phyloP scores from a whole-genome alignment of 2,113 vertebrate species.

The Petrocephalus zakoni region DNA sequence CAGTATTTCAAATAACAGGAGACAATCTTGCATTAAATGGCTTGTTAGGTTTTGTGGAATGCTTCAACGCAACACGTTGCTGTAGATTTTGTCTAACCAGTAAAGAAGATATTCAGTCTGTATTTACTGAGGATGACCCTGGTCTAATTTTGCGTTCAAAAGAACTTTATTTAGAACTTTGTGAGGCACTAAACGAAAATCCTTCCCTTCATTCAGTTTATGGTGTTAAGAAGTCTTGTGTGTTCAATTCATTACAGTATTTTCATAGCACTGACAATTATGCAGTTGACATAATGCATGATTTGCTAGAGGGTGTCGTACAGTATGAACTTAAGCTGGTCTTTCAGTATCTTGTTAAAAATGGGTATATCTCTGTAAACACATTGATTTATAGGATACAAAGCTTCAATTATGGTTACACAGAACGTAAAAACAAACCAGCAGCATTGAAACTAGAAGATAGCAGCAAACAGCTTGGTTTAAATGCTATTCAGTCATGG shows the following conservation, averaged over 20 bases:
- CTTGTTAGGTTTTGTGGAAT: constrained; percentile 27
- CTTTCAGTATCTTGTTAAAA: constrained; percentile 16
- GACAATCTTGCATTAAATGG: constrained; percentile 21
- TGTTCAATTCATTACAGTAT: too few species aligned
- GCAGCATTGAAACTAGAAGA: constrained; percentile 26
- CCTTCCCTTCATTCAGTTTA: background rate
- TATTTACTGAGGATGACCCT: constrained; percentile 18
- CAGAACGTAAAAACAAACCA: constrained; percentile 18
- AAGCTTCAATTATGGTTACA: constrained; percentile 25
- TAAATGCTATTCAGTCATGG: constrained; percentile 28
- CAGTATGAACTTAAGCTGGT: constrained; percentile 27
- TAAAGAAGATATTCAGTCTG: background rate
- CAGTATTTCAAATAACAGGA: constrained; percentile 22
- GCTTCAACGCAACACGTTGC: constrained; percentile 8
- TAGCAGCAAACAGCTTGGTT: background rate
- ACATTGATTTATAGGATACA: constrained; percentile 13
- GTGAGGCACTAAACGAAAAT: background rate
- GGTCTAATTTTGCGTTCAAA: constrained; percentile 4
- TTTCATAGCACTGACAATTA: too few species aligned
- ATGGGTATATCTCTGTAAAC: constrained; percentile 7
- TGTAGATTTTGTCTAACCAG: constrained; percentile 22
- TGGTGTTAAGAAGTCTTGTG: background rate
- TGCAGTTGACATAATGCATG: constrained; percentile 25
- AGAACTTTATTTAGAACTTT: constrained; percentile 12
- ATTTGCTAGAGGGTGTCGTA: constrained; percentile 34